Conservation (phyloP, 1,140 invertebrate species). For the Eupristina koningsbergeri region DNA sequence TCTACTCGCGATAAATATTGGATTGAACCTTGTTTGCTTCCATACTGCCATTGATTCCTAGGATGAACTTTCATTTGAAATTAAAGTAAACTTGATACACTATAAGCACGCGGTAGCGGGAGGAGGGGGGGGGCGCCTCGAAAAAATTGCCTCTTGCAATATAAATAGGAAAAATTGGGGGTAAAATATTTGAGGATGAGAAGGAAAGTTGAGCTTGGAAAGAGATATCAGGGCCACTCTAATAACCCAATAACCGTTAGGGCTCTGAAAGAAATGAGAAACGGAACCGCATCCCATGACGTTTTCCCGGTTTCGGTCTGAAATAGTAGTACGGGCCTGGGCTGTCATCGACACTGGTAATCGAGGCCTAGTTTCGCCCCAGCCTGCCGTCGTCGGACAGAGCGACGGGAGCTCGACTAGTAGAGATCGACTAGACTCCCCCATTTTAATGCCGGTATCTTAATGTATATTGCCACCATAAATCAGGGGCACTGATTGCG, state of each 20-base stretch:
- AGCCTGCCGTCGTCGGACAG: background rate
- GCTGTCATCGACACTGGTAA: conserved; percentile 47
- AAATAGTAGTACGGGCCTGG: background rate
- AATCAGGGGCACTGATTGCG: conserved; percentile 54
- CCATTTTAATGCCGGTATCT: conserved; percentile 55
- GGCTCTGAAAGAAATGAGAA: background rate
- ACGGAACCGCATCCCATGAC: conserved; percentile 1
- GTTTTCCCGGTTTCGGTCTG: background rate
- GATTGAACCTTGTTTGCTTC: too few species aligned
- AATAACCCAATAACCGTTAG: background rate
- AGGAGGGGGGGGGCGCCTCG: too few species aligned
- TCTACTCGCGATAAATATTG: too few species aligned
- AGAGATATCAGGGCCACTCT: background rate
- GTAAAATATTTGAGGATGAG: background rate
- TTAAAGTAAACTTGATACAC: background rate
- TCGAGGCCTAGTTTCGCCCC: conserved; percentile 15
- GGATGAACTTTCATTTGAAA: background rate
- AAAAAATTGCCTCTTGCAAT: background rate
- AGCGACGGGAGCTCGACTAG: background rate
- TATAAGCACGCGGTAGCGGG: too few species aligned
- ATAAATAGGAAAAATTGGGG: background rate
- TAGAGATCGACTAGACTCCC: conserved; percentile 47
- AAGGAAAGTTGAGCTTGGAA: background rate
- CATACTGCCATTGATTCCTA: too few species aligned
- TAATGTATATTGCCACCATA: conserved; percentile 56